A percentile compares a stretch with the other conserved stretches of the same genome.
phyloP scores from a whole-genome alignment of 2,113 vertebrate genomes.

The Oreochromis niloticus region DNA sequence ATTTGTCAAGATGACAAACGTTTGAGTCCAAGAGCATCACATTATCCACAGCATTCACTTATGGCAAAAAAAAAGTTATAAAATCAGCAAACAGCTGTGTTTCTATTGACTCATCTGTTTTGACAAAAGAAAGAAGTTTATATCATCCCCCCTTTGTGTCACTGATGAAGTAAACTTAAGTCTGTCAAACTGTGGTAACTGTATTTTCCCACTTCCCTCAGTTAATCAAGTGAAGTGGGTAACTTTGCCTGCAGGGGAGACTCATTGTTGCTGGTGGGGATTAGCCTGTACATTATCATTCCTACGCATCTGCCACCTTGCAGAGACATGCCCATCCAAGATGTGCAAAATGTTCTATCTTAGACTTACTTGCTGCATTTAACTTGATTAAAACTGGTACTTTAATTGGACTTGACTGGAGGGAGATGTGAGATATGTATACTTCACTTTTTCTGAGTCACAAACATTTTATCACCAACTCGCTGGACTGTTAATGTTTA shows the following conservation, averaged over 20 bases:
- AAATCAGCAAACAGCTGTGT: background rate
- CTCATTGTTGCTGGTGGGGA: conserved; percentile 23
- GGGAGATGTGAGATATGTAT: background rate
- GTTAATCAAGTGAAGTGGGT: conserved; percentile 15
- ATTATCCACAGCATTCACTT: background rate
- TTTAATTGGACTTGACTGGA: background rate
- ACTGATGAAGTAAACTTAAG: background rate
- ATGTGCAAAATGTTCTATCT: background rate
- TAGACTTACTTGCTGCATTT: background rate
- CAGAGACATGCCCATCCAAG: conserved; percentile 15
- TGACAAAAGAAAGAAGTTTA: background rate
- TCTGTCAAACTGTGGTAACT: background rate
- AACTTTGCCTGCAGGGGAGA: background rate
- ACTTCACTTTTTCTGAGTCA: background rate
- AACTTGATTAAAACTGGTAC: background rate
- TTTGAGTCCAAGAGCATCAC: background rate
- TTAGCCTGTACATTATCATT: conserved; percentile 39
- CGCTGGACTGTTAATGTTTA: background rate
- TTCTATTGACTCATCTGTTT: background rate
- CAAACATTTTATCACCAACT: background rate
- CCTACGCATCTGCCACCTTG: conserved; percentile 25
- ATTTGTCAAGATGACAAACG: background rate
- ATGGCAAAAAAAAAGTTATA: background rate
- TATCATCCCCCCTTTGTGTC: background rate
- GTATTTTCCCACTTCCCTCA: background rate